A percentile compares a stretch with the other conserved stretches of the same genome.
These are phyloP conservation scores for Tenodera sinensis DNA, from an alignment of 2,888 invertebrate genomes.

Conservation along the genomic window DNA sequence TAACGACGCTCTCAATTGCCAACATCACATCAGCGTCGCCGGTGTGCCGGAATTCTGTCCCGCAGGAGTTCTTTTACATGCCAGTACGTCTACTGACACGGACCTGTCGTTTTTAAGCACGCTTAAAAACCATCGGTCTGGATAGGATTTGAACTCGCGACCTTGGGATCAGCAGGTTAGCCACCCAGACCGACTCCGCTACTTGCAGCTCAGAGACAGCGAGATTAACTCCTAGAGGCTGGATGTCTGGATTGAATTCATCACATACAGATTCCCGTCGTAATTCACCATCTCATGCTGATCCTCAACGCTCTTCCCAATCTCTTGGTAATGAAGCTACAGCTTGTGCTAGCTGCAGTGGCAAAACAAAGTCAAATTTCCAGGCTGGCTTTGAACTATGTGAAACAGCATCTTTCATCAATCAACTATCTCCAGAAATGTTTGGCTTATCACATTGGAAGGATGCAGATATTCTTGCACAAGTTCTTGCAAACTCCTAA, in stretches of 20 bases:
- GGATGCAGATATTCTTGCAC: conserved; percentile 64
- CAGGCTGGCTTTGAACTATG: conserved; percentile 40
- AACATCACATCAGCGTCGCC: too few relatives aligned
- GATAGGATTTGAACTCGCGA: too few relatives aligned
- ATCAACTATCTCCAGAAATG: conserved; percentile 45
- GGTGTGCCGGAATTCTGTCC: too few relatives aligned
- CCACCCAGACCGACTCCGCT: too few relatives aligned
- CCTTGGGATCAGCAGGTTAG: too few relatives aligned
- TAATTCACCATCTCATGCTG: conserved; percentile 15
- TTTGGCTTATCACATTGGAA: conserved; percentile 54
- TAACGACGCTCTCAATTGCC: too few relatives aligned
- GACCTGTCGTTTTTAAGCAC: too few relatives aligned
- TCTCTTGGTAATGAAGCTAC: conserved; percentile 9
- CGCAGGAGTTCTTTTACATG: too few relatives aligned
- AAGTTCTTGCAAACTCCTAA: conserved; percentile 65
- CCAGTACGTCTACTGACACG: too few relatives aligned
- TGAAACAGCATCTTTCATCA: conserved; percentile 43
- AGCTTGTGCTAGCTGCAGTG: conserved; percentile 11
- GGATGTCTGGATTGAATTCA: conserved; percentile 20
- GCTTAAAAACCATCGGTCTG: too few relatives aligned
- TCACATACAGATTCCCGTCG: conserved; percentile 17
- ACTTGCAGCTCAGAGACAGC: conserved; percentile 19
- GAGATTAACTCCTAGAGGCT: conserved; percentile 27
- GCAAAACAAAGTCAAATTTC: conserved; percentile 34
- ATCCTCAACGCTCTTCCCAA: neutral